Conservation (phyloP, 2,113 vertebrate genomes). For the Cricetomys ansorgei region DNA sequence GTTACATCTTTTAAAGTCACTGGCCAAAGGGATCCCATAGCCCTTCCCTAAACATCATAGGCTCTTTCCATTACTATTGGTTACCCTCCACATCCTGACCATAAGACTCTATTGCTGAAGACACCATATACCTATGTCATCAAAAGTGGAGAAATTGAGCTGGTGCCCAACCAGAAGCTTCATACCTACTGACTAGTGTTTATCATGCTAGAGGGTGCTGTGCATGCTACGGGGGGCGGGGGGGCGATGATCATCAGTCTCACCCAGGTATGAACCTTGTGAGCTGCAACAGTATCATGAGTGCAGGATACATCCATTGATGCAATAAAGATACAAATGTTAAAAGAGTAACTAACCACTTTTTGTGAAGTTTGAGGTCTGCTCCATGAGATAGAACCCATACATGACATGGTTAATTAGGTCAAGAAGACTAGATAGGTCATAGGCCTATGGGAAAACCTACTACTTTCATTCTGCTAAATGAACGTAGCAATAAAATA, state of each 20-base stretch:
- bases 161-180: neutral
- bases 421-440: neutral
- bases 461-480: neutral
- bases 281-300: too few relatives aligned
- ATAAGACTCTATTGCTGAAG: neutral
- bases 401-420: neutral
- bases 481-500: neutral
- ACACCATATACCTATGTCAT: neutral
- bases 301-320: neutral
- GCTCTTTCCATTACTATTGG: too few relatives aligned
- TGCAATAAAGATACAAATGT: neutral
- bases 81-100: neutral
- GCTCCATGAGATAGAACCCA: neutral
- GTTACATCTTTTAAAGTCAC: neutral
- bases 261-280: too few relatives aligned
- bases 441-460: neutral
- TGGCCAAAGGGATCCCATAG: neutral
- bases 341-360: neutral
- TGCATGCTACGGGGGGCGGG: rapidly evolving
- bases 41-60: neutral
- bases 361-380: neutral
- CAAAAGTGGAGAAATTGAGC: neutral
- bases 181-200: neutral
- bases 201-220: neutral
- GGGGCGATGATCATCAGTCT: too few relatives aligned